Evolutionary conservation across 1,140 invertebrate species (phyloP).

Genomic region (Aethina tumida): DNA sequence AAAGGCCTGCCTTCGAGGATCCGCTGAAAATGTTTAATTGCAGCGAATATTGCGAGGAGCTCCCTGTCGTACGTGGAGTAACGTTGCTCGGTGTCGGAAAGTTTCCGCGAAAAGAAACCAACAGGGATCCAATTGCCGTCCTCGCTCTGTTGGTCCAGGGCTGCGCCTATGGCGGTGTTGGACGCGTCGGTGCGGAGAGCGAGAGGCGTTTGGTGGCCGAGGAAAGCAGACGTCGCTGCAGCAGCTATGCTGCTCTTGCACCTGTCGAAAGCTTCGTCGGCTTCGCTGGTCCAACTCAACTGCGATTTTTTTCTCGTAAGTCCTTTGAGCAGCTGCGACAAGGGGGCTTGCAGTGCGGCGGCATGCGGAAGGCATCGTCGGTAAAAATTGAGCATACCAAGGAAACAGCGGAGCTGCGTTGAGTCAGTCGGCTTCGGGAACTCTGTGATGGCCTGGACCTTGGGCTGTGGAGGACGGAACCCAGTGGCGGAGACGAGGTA

Average conservation of each 20-base stretch:
- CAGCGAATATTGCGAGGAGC: slow-evolving; percentile 28
- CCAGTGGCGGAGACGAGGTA: slow-evolving; percentile 22
- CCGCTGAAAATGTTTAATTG: slow-evolving; percentile 29
- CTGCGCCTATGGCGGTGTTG: too few species aligned
- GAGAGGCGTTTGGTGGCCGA: too few species aligned
- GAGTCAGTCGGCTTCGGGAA: slow-evolving; percentile 13
- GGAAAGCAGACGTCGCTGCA: too few species aligned
- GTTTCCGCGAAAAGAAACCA: too few species aligned
- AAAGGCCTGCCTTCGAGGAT: slow-evolving; percentile 28
- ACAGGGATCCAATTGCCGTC: too few species aligned
- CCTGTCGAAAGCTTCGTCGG: slow-evolving; percentile 30
- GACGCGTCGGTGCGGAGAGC: too few species aligned
- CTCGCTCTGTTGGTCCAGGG: too few species aligned
- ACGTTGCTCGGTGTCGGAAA: slow-evolving; percentile 19
- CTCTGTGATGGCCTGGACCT: slow-evolving; percentile 21
- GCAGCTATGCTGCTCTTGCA: slow-evolving; percentile 32
- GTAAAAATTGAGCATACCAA: slow-evolving; percentile 35
- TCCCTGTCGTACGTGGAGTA: slow-evolving; percentile 30
- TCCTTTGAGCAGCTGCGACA: slow-evolving; percentile 18
- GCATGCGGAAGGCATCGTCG: slow-evolving; percentile 23
- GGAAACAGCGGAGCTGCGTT: slow-evolving; percentile 24
- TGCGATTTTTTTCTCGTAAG: slow-evolving; percentile 9
- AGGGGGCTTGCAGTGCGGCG: slow-evolving; percentile 21
- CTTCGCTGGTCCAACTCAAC: slow-evolving; percentile 23
- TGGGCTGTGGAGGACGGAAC: slow-evolving; percentile 24